Evolutionary conservation across 2,797 vertebrate genomes (phyloP).

Genomic region (Hydrolagus colliei): DNA sequence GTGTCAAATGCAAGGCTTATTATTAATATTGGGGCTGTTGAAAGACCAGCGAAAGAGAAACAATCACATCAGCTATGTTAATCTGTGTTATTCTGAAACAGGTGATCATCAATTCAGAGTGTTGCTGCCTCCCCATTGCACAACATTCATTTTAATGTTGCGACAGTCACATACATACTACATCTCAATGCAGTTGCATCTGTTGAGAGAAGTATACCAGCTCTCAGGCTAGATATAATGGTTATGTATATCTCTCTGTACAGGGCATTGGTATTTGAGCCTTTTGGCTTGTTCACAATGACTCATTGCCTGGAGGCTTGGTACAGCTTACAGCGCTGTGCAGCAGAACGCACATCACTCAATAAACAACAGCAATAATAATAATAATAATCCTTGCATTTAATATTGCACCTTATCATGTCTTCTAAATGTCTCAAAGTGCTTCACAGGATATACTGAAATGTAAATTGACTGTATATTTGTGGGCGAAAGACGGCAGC

Average conservation of each 20-base stretch:
- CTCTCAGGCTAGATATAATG: not conserved
- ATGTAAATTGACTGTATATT: too few species aligned
- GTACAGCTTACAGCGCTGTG: not conserved
- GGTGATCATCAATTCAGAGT: constrained; percentile 33
- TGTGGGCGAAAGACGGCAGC: too few species aligned
- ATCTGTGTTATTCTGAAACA: constrained; percentile 31
- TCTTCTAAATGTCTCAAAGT: too few species aligned
- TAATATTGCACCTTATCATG: too few species aligned
- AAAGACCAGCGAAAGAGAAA: not conserved
- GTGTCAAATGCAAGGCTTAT: too few species aligned
- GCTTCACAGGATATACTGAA: too few species aligned
- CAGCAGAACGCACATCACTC: too few species aligned
- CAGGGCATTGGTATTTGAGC: not conserved
- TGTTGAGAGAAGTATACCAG: too few species aligned
- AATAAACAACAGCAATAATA: not conserved
- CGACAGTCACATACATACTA: not conserved
- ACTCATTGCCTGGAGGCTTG: not conserved
- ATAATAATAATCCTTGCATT: too few species aligned
- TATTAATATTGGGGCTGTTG: too few species aligned
- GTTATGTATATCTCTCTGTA: not conserved
- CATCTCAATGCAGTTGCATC: not conserved
- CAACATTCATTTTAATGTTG: constrained; percentile 1
- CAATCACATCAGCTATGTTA: not conserved
- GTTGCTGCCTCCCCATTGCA: not conserved
- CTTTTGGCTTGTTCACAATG: not conserved